phyloP scores from a whole-genome alignment of 2,797 vertebrate genomes.

The Sebastes dallii region DNA sequence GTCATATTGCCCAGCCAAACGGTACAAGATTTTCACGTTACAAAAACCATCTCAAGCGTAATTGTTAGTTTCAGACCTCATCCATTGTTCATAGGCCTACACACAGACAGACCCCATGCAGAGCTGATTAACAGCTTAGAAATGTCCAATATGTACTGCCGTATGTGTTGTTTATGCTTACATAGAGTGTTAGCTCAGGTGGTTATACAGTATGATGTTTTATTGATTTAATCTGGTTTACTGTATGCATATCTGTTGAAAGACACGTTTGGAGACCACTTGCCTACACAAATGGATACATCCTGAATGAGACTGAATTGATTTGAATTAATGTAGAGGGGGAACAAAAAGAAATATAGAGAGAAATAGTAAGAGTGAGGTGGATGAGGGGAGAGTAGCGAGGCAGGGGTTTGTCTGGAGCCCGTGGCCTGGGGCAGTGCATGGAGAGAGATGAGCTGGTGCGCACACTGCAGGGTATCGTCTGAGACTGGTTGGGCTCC shows the following conservation, averaged over 20 bases:
- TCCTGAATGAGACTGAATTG: slow-evolving; percentile 6
- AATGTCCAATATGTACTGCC: neutral
- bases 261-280: neutral
- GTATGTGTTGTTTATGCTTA: neutral
- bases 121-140: neutral
- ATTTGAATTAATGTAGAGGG: slow-evolving; percentile 21
- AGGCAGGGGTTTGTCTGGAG: slow-evolving; percentile 63
- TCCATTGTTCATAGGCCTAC: neutral
- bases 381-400: slow-evolving; percentile 40
- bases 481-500: slow-evolving; percentile 52
- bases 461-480: slow-evolving; percentile 56
- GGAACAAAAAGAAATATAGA: neutral
- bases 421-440: slow-evolving; percentile 55
- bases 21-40: too few relatives aligned
- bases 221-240: slow-evolving; percentile 3
- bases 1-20: too few relatives aligned
- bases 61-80: too few relatives aligned
- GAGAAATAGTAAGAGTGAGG: slow-evolving; percentile 34
- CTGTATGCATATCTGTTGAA: neutral
- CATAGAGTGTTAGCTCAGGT: neutral
- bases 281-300: slow-evolving; percentile 8
- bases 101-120: neutral
- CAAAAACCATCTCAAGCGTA: fast-evolving
- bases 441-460: slow-evolving; percentile 58
- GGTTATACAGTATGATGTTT: neutral